Conservation (phyloP, 2,888 invertebrate species). For the Cyrtodaria siliqua region DNA sequence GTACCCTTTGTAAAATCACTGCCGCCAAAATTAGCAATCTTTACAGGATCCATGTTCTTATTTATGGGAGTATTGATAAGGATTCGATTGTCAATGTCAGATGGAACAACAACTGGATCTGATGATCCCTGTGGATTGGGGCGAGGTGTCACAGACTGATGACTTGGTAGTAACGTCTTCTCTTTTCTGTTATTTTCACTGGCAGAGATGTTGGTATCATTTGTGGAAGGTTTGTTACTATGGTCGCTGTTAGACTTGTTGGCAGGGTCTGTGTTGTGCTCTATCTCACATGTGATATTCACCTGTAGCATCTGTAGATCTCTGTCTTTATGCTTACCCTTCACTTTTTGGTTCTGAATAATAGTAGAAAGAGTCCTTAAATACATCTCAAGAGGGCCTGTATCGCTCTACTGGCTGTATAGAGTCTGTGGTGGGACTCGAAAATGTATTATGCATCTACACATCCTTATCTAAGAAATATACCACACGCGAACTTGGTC, state of each 20-base stretch:
- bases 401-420: too few relatives aligned
- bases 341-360: slow-evolving; percentile 52
- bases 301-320: slow-evolving; percentile 41
- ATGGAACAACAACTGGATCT: slow-evolving; percentile 16
- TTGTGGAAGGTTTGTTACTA: not conserved
- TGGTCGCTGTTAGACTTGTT: not conserved
- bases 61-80: slow-evolving; percentile 41
- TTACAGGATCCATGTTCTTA: slow-evolving; percentile 38
- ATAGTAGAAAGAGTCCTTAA: too few relatives aligned
- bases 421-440: too few relatives aligned
- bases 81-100: slow-evolving; percentile 51
- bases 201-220: not conserved
- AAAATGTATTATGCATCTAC: too few relatives aligned
- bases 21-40: not conserved
- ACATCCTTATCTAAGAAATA: too few relatives aligned
- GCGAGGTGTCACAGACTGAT: slow-evolving; percentile 1
- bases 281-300: slow-evolving; percentile 51
- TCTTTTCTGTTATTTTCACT: slow-evolving; percentile 4
- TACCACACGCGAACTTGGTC: too few relatives aligned
- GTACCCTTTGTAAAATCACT: not conserved
- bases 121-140: slow-evolving; percentile 44
- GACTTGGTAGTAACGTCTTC: not conserved
- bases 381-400: too few relatives aligned
- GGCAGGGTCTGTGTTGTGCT: slow-evolving; percentile 21
- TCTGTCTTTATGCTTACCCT: slow-evolving; percentile 59